Conservation (phyloP, 2,113 vertebrate species). For the Neolamprologus kungweensis region DNA sequence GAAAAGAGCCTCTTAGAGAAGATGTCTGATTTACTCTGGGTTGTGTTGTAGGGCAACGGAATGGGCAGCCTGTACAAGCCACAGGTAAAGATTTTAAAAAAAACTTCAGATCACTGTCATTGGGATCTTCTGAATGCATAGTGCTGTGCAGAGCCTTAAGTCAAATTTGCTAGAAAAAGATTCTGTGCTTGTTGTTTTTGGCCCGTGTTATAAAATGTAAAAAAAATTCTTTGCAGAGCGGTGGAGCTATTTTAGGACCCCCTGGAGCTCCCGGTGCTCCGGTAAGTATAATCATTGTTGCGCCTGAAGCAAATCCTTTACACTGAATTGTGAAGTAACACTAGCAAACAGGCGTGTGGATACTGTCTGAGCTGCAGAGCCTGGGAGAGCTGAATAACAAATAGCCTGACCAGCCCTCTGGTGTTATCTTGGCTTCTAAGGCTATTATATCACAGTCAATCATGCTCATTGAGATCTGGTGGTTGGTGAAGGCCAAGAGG, state of each 20-base stretch:
- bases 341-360: constrained; percentile 6
- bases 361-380: constrained; percentile 11
- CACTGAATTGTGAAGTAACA: constrained; percentile 7
- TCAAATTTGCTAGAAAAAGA: background rate
- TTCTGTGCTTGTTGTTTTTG: constrained; percentile 5
- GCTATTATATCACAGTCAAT: constrained; percentile 27
- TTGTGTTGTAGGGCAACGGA: constrained; percentile 82
- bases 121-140: background rate
- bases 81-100: constrained; percentile 77
- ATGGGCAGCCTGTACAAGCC: constrained; percentile 97
- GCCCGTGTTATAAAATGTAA: constrained; percentile 12
- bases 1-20: background rate
- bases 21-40: constrained; percentile 1
- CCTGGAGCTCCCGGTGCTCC: constrained; percentile 86
- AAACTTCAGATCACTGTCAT: background rate
- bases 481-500: constrained; percentile 26
- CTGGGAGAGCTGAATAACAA: constrained; percentile 38
- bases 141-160: background rate
- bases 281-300: constrained; percentile 70
- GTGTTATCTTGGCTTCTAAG: constrained; percentile 31
- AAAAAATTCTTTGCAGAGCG: constrained; percentile 71
- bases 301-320: constrained; percentile 46
- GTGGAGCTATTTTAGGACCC: constrained; percentile 72
- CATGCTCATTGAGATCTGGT: constrained; percentile 18
- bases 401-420: constrained; percentile 12